A percentile compares a stretch with the other conserved stretches of the same genome.
phyloP scores from a whole-genome alignment of 2,113 vertebrate species.

The Salminus brasiliensis region DNA sequence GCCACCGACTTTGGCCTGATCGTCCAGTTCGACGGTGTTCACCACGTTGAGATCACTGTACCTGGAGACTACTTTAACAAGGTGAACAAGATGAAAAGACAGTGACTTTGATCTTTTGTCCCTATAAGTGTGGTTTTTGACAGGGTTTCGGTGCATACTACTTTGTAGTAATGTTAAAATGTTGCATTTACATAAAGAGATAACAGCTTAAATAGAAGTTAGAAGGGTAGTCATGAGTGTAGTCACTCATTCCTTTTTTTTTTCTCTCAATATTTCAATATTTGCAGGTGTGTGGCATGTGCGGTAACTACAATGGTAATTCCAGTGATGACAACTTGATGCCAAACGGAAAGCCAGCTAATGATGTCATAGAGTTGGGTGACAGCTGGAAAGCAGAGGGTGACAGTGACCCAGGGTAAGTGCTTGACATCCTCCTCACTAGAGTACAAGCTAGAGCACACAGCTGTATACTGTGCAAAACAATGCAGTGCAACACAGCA shows the following conservation, averaged over 20 bases:
- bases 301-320: conserved; percentile 83
- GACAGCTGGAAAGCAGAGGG: conserved; percentile 82
- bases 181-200: neutral
- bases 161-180: neutral
- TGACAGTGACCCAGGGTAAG: conserved; percentile 77
- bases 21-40: conserved; percentile 87
- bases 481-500: neutral
- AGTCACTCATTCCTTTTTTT: neutral
- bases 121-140: neutral
- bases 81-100: conserved; percentile 66
- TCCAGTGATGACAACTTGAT: conserved; percentile 78
- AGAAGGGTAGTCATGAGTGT: no score
- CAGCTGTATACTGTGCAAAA: no score
- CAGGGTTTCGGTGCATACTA: neutral
- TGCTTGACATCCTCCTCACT: neutral
- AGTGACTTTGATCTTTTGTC: neutral
- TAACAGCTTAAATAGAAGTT: neutral
- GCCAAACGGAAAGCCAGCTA: conserved; percentile 72
- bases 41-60: conserved; percentile 84
- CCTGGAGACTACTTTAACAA: conserved; percentile 85
- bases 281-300: conserved; percentile 82
- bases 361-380: conserved; percentile 74
- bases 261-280: neutral
- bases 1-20: conserved; percentile 84
- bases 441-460: no score